These are phyloP conservation scores for Troides aeacus DNA, from an alignment of 2,888 invertebrate species.

Conservation along the genomic window DNA sequence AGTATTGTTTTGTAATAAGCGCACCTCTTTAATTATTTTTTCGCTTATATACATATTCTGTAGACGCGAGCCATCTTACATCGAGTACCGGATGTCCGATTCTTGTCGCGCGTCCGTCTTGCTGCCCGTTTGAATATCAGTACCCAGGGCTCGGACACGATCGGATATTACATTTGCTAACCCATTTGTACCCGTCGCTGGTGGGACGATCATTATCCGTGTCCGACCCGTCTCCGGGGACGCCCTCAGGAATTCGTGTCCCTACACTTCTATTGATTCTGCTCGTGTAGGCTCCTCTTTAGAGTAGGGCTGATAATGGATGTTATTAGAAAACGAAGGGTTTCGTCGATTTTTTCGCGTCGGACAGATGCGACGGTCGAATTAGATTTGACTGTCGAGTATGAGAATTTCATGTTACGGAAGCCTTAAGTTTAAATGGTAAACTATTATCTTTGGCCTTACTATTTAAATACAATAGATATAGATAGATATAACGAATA, in stretches of 20 bases:
- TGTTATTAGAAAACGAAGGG: constrained; percentile 42
- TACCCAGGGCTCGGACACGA: constrained; percentile 58
- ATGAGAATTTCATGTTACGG: neutral
- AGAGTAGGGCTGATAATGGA: constrained; percentile 69
- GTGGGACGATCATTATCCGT: constrained; percentile 74
- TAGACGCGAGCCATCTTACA: neutral
- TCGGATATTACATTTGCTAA: constrained; percentile 79
- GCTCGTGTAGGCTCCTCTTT: constrained; percentile 51
- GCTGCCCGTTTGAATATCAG: constrained; percentile 66
- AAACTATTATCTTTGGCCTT: neutral
- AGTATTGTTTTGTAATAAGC: neutral
- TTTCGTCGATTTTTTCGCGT: constrained; percentile 38
- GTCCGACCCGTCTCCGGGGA: constrained; percentile 65
- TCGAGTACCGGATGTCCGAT: constrained; percentile 48
- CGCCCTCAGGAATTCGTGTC: constrained; percentile 62
- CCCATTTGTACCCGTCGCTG: constrained; percentile 76
- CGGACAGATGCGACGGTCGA: constrained; percentile 39
- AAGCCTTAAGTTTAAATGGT: neutral
- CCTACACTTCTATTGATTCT: constrained; percentile 65
- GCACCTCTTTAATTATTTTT: neutral
- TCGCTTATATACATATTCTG: neutral
- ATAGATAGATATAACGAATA: no score
- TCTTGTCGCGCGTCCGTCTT: constrained; percentile 43
- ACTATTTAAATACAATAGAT: no score
- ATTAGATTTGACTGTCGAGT: constrained; percentile 20